These are phyloP conservation scores for Galagoides demidoff DNA, from an alignment of 2,797 vertebrate genomes.

Conservation along the genomic window DNA sequence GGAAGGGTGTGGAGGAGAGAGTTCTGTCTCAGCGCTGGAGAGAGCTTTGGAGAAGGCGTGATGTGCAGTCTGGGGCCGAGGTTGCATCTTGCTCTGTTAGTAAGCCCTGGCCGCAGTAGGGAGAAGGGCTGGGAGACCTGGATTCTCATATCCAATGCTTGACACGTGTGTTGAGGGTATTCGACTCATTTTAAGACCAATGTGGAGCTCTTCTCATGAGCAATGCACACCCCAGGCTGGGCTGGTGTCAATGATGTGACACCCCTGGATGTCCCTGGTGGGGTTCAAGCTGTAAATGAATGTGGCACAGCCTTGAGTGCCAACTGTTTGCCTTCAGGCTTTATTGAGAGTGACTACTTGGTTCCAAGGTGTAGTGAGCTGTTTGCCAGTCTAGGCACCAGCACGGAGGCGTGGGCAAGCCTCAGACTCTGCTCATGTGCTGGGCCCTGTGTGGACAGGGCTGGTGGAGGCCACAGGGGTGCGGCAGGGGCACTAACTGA, in stretches of 20 bases:
- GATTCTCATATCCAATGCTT: not conserved
- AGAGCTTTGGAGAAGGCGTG: not conserved
- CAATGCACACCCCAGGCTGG: rapidly evolving
- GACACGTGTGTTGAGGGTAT: rapidly evolving
- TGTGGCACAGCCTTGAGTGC: rapidly evolving
- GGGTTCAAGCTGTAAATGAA: not conserved
- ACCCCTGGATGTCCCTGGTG: rapidly evolving
- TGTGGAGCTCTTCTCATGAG: rapidly evolving
- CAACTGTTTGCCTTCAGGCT: rapidly evolving
- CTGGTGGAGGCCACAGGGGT: not conserved
- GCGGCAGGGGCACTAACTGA: not conserved
- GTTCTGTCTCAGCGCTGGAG: rapidly evolving
- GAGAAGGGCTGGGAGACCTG: too few relatives aligned
- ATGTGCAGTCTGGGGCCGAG: rapidly evolving
- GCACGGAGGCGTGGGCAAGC: rapidly evolving
- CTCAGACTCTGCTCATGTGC: rapidly evolving
- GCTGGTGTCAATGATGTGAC: rapidly evolving
- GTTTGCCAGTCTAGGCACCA: rapidly evolving
- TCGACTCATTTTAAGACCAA: rapidly evolving
- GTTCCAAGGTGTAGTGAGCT: rapidly evolving
- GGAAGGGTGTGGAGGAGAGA: rapidly evolving
- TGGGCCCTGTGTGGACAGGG: not conserved
- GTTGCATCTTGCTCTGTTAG: not conserved
- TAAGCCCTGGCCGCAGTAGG: not conserved
- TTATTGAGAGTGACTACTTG: not conserved